Base-by-base conservation (phyloP, 2,797 vertebrate species). In the Peromyscus aztecus region DNA sequence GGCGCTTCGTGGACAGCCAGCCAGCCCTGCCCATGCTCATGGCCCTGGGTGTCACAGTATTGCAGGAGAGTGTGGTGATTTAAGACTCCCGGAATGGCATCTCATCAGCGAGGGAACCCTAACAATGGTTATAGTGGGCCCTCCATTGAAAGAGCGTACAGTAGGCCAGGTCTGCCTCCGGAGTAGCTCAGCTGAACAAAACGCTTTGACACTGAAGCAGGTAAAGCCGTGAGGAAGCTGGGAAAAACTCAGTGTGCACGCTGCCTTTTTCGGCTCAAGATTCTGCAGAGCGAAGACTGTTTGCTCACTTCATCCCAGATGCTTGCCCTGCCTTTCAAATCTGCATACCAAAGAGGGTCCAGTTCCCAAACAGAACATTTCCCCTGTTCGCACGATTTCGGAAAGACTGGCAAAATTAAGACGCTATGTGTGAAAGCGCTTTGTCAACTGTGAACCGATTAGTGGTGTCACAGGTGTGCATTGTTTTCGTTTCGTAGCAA, bases 361-460 rank as follows among this genome's bases (percentile, higher is more conserved):
- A 17, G 59, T 77, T 37, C 76, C 78, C 77, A 82, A 93, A 82
- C 9, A 69, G 93, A 84, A 49, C 49, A 1, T n/a, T 29, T 3
- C 5, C 89, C 89, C n/a, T 29, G 23, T 52, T 55, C 40, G 6
- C 84, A 43, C 43, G 11, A 31, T 76, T 78, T 24, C 11, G 14
- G 27, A 43, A 80, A 80, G 31, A 59, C 37, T 1, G 5, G 21
- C 37, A 69, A 75, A 77, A 84, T 76, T 21, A 29, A 34, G 29
- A 6, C 21, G 63, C 34, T 88, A 31, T 6, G 13, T 65, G 89
- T 86, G 90, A 3, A 95, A 69, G 1, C 52, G 2, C 40, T 73
- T 94, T 87, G 52, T 63, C 82, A 63, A 63, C 82, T 46, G 82
- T 81, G 29, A 84, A 89, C 67, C 23, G 88, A 81, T 92, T 77